Conservation (phyloP, 2,797 vertebrate species). For the Acrossocheilus fasciatus region DNA sequence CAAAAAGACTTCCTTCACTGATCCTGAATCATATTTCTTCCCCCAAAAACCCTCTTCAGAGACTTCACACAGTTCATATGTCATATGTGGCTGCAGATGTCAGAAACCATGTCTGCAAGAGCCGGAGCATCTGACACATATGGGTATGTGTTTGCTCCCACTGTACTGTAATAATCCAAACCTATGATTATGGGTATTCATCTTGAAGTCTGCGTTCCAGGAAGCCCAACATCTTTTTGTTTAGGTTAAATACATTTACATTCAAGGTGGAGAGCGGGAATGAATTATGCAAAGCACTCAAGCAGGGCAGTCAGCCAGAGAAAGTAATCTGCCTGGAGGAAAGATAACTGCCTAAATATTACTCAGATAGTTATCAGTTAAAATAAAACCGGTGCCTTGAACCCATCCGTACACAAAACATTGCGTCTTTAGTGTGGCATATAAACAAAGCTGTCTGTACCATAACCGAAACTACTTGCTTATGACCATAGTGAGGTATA, state of each 20-base stretch:
- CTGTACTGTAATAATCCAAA: slow-evolving; percentile 67
- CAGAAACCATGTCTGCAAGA: slow-evolving; percentile 65
- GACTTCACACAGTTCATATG: slow-evolving; percentile 53
- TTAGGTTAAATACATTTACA: slow-evolving; percentile 9
- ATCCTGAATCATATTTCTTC: slow-evolving; percentile 36
- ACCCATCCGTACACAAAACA: slow-evolving; percentile 22
- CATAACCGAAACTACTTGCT: slow-evolving; percentile 12
- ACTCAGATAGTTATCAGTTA: slow-evolving; percentile 40
- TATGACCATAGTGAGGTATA: slow-evolving; percentile 15
- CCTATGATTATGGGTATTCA: slow-evolving; percentile 74
- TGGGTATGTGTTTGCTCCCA: slow-evolving; percentile 67
- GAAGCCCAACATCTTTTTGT: not conserved
- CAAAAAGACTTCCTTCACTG: slow-evolving; percentile 15
- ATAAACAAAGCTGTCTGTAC: slow-evolving; percentile 22
- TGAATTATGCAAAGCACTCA: slow-evolving; percentile 28
- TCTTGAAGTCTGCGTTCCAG: slow-evolving; percentile 31
- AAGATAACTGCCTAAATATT: slow-evolving; percentile 57
- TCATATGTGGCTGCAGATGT: slow-evolving; percentile 38
- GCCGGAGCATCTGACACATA: slow-evolving; percentile 65
- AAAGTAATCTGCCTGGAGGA: slow-evolving; percentile 50
- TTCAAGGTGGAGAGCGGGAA: not conserved
- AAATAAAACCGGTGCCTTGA: slow-evolving; percentile 15
- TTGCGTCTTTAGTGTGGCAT: not conserved
- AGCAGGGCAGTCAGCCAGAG: slow-evolving; percentile 3
- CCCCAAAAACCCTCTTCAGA: slow-evolving; percentile 32